Base-by-base conservation (phyloP, 2,888 invertebrate species). In the Ochropacha duplaris region DNA sequence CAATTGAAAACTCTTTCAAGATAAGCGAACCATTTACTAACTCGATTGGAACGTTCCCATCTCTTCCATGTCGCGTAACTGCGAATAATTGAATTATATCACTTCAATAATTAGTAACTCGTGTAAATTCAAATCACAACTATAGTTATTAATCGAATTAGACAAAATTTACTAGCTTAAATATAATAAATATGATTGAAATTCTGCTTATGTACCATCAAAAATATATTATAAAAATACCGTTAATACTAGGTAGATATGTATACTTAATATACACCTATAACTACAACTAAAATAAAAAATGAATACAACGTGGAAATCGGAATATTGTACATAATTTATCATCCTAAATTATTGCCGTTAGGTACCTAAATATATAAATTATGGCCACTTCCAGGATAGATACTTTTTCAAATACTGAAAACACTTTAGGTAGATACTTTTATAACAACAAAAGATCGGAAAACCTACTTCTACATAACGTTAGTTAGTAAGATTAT, bases 381-480 rank as follows among this genome's bases (percentile, higher is more conserved):
- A 19, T n/a, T 44, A 72, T 72, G 74, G 74, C 74, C 74, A 66
- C 72, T 65, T 19, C 50, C 52, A 60, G 68, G 44, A 66, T 57
- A 58, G 66, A 60, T 65, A 64, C 44, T 61, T 56, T 4, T 36
- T n/a, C 4, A 36, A 36, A 36, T 34, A 34, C 14, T 34, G 6
- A 14, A 34, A 34, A 34, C n/a, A 36, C 14, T 4, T 36, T 31
- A 31, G 31, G 31, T 31, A 31, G 8, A n/a, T 36, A n/a, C 14
- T 36, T n/a, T n/a, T n/a, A n/a, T 2, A n/a, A n/a, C n/a, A n/a
- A 36, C 36, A 9, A 36, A 36, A 36, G 12, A 4, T 36, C 36
- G 4, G 9, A 36, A 4, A 36, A n/a, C 36, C 36, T 36, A 36
- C 6, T n/a, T 36, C n/a, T 36, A 36, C 36, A 36, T 34, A 3